Base-by-base conservation (phyloP, 2,797 vertebrate genomes). In the Vipera ursinii region DNA sequence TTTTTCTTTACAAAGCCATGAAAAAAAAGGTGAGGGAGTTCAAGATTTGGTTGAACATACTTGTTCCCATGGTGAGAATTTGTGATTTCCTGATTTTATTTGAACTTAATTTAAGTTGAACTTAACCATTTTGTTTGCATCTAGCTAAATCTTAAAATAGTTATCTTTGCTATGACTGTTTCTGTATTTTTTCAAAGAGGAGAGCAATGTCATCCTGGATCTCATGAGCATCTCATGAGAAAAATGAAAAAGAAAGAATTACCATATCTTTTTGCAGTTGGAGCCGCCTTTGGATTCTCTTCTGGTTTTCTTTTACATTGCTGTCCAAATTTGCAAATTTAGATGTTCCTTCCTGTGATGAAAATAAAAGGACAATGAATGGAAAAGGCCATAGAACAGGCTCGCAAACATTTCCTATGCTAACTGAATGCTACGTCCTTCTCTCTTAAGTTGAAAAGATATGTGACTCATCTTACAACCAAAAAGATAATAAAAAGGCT, bases 241-340 rank as follows among this genome's bases (percentile, higher is more conserved):
- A 22, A 28, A 24, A 22, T 93, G 61, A 63, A 73, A 93, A 59
- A 91, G 3, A 0, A 6, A 44, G 26, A 95, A 97, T 55, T 91
- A 99, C 99, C 98, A 98, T 98, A 90, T 98, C 98, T 95, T 99
- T 99, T 97, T 99, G 98, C 93, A 99, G 97, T 95, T 98, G 98
- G 1, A 99, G 98, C 91, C 98, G 97, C 94, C 98, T 98, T 97
- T 99, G 98, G 4, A 98, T 98, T 91, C 98, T 98, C 93, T 99
- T 99, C 97, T 99, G 99, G 95, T 99, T 99, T 96, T 99, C 99
- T 93, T 99, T 99, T 96, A 98, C 98, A 13, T 98, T 98, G 94
- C 98, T 99, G 95, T 99, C 99, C 95, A 98, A 95, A 96, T 98
- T 99, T 0, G 99, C 99, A 97, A 99, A 99, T 97, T 99, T 99